These are phyloP conservation scores for Sturnira hondurensis DNA, from an alignment of 2,113 vertebrate genomes.

Conservation along the genomic window DNA sequence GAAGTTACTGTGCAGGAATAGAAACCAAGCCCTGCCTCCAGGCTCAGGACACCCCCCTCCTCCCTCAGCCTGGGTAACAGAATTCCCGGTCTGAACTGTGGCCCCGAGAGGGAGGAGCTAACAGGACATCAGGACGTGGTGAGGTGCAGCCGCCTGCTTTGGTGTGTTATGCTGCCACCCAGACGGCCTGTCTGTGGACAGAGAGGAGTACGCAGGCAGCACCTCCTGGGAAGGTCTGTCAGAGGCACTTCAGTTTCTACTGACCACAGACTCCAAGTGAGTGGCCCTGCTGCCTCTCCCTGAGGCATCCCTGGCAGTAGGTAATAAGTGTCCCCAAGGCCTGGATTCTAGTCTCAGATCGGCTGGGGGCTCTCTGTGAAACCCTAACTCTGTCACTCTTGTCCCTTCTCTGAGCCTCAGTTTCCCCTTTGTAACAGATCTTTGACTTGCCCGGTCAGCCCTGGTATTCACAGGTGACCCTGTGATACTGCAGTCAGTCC, in stretches of 20 bases:
- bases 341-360: neutral
- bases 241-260: neutral
- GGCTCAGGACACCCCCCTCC: neutral
- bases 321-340: neutral
- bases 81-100: neutral
- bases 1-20: neutral
- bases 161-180: neutral
- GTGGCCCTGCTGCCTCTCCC: neutral
- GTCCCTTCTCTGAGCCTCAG: neutral
- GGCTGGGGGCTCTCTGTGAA: neutral
- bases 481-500: neutral
- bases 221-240: neutral
- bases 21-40: neutral
- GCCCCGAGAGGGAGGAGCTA: accelerated
- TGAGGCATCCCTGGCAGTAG: neutral
- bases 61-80: neutral
- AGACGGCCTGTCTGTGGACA: neutral
- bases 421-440: neutral
- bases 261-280: neutral
- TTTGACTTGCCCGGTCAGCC: neutral
- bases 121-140: neutral
- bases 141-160: neutral
- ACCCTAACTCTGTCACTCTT: neutral
- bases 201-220: neutral
- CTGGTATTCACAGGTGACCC: neutral